These are phyloP conservation scores for Myotis brandtii DNA, from an alignment of 2,113 vertebrate genomes.

Conservation along the genomic window DNA sequence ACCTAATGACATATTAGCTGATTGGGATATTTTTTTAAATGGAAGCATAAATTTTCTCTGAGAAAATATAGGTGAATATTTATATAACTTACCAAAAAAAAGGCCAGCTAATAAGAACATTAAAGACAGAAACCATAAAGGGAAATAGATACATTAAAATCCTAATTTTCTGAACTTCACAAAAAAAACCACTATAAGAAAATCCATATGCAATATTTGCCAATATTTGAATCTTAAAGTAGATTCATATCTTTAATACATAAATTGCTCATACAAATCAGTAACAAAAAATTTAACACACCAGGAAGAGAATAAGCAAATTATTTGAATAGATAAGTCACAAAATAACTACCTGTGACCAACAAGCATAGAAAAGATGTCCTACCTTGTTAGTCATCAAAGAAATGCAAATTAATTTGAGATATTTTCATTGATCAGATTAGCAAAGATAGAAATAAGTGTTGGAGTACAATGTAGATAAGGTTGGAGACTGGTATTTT, in stretches of 20 bases:
- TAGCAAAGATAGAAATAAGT: constrained; percentile 49
- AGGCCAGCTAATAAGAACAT: constrained; percentile 1
- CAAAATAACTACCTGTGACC: neutral
- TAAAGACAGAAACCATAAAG: constrained; percentile 7
- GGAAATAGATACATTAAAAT: constrained; percentile 44
- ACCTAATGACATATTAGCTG: neutral
- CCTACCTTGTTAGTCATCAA: neutral
- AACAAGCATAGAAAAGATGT: neutral
- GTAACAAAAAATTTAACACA: neutral
- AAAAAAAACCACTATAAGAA: neutral
- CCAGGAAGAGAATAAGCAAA: constrained; percentile 1
- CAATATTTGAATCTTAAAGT: constrained; percentile 5
- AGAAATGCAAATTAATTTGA: constrained; percentile 48
- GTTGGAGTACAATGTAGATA: neutral
- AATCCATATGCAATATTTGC: neutral
- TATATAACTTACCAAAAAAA: neutral
- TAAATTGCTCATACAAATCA: neutral
- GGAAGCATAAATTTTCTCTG: constrained; percentile 24
- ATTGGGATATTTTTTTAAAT: constrained; percentile 12
- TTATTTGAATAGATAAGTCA: neutral
- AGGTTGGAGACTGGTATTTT: neutral
- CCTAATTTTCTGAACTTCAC: neutral
- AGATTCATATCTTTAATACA: neutral
- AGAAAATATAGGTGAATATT: constrained; percentile 32
- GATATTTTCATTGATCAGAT: constrained; percentile 40